These are phyloP conservation scores for Teleiodes luculella DNA, from an alignment of 2,888 invertebrate genomes.

Conservation along the genomic window DNA sequence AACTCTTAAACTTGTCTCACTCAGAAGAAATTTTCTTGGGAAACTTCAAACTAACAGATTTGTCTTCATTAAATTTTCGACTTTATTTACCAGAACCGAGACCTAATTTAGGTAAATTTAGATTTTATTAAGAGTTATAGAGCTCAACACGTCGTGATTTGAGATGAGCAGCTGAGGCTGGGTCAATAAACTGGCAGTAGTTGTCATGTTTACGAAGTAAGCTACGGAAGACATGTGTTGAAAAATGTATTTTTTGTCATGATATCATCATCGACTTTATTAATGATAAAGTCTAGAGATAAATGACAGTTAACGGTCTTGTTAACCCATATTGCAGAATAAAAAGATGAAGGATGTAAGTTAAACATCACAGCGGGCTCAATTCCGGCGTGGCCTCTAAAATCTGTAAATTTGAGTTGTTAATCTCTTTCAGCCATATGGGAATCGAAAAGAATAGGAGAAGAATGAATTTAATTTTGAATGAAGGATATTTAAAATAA, in stretches of 20 bases:
- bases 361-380: neutral
- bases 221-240: constrained; percentile 17
- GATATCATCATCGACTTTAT: constrained; percentile 13
- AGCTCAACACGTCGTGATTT: constrained; percentile 22
- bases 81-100: constrained; percentile 21
- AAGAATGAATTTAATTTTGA: too few relatives aligned
- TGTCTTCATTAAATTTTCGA: constrained; percentile 20
- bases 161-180: constrained; percentile 5
- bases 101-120: constrained; percentile 18
- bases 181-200: constrained; percentile 12
- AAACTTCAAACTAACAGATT: constrained; percentile 12
- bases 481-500: too few relatives aligned
- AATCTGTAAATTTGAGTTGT: too few relatives aligned
- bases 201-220: constrained; percentile 21
- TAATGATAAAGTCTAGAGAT: neutral
- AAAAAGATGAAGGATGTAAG: neutral
- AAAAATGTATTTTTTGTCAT: neutral
- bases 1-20: constrained; percentile 45
- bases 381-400: neutral
- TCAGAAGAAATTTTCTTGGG: constrained; percentile 12
- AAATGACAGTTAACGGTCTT: constrained; percentile 2
- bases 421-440: too few relatives aligned
- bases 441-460: too few relatives aligned
- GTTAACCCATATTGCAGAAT: constrained; percentile 4
- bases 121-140: constrained; percentile 22